phyloP scores from a whole-genome alignment of 2,888 invertebrate species.

The Ophion ventricosus region DNA sequence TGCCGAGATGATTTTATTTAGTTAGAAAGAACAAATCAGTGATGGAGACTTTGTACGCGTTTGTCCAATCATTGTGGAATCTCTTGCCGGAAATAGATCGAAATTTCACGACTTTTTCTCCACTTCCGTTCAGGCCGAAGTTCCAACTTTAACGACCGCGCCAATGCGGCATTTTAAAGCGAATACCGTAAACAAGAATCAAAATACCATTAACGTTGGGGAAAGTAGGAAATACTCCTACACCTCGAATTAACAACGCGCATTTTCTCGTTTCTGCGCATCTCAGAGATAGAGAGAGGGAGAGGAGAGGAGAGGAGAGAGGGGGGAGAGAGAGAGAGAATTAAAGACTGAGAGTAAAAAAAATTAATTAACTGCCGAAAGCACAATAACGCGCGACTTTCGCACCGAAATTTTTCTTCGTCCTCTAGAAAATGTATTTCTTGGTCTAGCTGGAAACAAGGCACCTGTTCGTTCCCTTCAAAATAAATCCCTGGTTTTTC shows the following conservation, averaged over 20 bases:
- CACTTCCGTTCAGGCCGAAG: not conserved
- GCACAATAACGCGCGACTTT: no score
- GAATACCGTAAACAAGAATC: not conserved
- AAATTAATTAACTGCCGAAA: not conserved
- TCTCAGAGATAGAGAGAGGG: not conserved
- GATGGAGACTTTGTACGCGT: no score
- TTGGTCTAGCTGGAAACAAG: no score
- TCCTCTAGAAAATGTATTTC: no score
- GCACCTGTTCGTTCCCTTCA: no score
- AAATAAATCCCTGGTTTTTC: no score
- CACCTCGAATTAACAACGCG: not conserved
- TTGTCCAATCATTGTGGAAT: not conserved
- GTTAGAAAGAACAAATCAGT: no score
- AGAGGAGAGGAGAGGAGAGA: no score
- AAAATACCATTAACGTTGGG: not conserved
- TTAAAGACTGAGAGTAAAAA: not conserved
- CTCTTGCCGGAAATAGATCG: not conserved
- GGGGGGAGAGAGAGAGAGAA: not conserved
- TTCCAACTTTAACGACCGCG: slow-evolving; percentile 32
- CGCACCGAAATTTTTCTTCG: no score
- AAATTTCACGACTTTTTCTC: not conserved
- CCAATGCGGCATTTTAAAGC: slow-evolving; percentile 32
- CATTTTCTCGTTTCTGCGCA: not conserved
- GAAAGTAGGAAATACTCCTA: not conserved
- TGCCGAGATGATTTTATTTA: no score